Evolutionary conservation across 2,888 invertebrate genomes (phyloP).

Genomic region (Lysandra bellargus): DNA sequence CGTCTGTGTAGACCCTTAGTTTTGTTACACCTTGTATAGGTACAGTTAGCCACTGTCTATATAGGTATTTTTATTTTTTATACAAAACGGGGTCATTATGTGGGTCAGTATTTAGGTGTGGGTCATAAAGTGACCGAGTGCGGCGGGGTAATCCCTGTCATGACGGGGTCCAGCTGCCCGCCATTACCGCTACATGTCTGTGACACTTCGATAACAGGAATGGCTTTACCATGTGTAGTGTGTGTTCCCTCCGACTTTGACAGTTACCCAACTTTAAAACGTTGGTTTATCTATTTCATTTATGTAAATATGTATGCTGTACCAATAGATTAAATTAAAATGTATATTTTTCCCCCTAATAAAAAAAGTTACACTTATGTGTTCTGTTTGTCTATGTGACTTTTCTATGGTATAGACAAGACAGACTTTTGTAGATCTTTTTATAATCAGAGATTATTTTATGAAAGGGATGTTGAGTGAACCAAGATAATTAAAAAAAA

Average conservation of each 20-base stretch:
- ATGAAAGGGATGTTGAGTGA: background rate
- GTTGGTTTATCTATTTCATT: background rate
- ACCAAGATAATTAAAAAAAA: background rate
- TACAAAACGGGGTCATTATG: background rate
- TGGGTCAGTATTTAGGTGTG: background rate
- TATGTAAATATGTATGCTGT: background rate
- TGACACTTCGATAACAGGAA: constrained; percentile 28
- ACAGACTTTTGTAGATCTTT: too few species aligned
- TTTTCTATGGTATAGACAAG: too few species aligned
- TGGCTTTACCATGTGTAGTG: background rate
- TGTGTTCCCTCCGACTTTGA: background rate
- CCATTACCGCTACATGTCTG: constrained; percentile 30
- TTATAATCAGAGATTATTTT: too few species aligned
- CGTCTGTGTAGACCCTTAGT: too few species aligned
- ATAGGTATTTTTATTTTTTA: background rate
- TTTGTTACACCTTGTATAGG: too few species aligned
- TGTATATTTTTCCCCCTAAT: background rate
- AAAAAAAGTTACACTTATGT: background rate
- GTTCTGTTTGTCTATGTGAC: too few species aligned
- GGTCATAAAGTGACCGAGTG: background rate
- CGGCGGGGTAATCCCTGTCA: constrained; percentile 27
- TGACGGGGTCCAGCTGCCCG: background rate
- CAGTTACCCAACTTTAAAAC: background rate
- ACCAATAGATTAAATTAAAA: background rate
- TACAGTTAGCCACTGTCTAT: too few species aligned